Base-by-base conservation (phyloP, 1,140 invertebrate genomes). In the Armadillidium nasatum region DNA sequence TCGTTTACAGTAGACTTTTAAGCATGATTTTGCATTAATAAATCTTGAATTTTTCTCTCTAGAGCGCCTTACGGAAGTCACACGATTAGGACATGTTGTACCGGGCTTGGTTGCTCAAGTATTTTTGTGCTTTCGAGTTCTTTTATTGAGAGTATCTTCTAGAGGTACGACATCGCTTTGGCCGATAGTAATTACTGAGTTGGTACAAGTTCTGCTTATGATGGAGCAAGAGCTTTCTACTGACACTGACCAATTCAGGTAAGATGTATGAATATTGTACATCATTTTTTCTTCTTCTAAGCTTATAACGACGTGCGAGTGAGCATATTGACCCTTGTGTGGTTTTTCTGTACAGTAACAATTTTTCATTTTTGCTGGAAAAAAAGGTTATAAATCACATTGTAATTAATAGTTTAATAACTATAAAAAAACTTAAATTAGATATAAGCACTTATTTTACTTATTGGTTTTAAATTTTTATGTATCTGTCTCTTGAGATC, bases 181-280 rank as follows among this genome's bases (percentile, higher is more conserved):
- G 95, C 95, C 95, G 7, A 92, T 93, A 60, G 94, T 97, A 82
- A 94, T 97, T 73, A 94, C 93, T 67, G 95, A 97, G 88, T 89
- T 97, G 87, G 92, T 95, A 75, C 93, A 95, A 87, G 93, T 95
- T 4, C 93, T 96, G 81, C 85, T 95, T 44, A 91, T 94, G 83
- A 93, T 97, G 82, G 94, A 97, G 84, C 92, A 94, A 82, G 93
- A 96, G 83, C 84, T 96, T 13, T 89, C 87, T 60, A 89, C 89
- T 44, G 92, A 94, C 78, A 89, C 88, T 13, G 93, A 94, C 83
- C 91, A 93, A 82, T 91, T 92, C 82, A 92, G 90, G 92, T 94
- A 85, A 78, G 82, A 21, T 22, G 23, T 44, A 15, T 33, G 33
- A 33, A 33, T 33, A 33, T 3, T 33, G 6, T 33, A 1, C 33